A percentile compares a stretch with the other conserved stretches of the same genome.
These are phyloP conservation scores for Diabrotica balteata DNA, from an alignment of 2,888 invertebrate genomes.

Conservation along the genomic window DNA sequence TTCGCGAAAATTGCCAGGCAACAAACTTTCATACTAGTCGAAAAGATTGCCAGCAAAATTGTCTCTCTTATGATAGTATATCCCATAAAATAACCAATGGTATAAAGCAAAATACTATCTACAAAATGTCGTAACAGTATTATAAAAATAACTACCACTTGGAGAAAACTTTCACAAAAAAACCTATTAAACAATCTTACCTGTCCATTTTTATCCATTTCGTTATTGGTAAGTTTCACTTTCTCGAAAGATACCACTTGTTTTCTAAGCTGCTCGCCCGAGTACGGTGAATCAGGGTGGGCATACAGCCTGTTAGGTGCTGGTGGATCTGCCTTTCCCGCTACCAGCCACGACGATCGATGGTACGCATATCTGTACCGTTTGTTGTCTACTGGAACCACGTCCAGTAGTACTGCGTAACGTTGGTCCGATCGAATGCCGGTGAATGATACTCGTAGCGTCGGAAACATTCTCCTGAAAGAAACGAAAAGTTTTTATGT, in stretches of 20 bases:
- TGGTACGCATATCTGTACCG: constrained; percentile 84
- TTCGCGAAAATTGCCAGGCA: no score
- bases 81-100: no score
- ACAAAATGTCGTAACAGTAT: no score
- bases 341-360: constrained; percentile 82
- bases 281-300: constrained; percentile 83
- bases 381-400: constrained; percentile 82
- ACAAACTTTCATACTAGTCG: no score
- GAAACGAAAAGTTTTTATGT: constrained; percentile 2
- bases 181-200: constrained; percentile 59
- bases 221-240: constrained; percentile 84
- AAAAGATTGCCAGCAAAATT: no score
- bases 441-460: constrained; percentile 76
- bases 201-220: constrained; percentile 80
- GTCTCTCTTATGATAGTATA: no score
- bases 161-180: no score
- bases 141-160: no score
- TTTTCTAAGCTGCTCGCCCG: constrained; percentile 77
- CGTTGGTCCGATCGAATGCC: constrained; percentile 71
- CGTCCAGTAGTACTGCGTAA: constrained; percentile 80
- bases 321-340: constrained; percentile 82
- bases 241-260: constrained; percentile 85
- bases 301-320: constrained; percentile 75
- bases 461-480: constrained; percentile 84
- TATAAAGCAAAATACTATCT: no score